phyloP scores from a whole-genome alignment of 2,888 invertebrate species.

The Leistus spinibarbis region DNA sequence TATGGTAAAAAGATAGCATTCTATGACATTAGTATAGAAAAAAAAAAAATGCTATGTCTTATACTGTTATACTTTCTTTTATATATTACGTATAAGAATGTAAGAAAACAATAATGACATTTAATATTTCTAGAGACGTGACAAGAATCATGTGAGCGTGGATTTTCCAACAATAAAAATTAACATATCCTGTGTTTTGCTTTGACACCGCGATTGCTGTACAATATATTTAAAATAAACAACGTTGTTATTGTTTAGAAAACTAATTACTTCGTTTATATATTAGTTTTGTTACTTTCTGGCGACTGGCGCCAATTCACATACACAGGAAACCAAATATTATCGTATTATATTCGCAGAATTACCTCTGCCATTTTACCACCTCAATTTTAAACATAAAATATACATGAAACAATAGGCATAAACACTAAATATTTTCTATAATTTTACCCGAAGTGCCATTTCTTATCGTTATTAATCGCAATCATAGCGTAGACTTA shows the following conservation, averaged over 20 bases:
- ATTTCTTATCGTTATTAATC: no score
- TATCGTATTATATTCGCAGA: not conserved
- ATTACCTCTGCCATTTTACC: not conserved
- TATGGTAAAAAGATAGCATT: no score
- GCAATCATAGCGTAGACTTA: no score
- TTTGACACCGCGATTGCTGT: not conserved
- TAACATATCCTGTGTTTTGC: conserved; percentile 27
- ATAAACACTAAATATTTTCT: not conserved
- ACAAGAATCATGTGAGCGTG: not conserved
- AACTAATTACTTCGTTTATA: not conserved
- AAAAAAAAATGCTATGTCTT: no score
- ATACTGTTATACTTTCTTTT: not conserved
- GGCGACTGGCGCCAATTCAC: not conserved
- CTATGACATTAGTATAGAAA: no score
- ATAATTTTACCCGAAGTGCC: no score
- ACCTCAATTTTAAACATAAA: not conserved
- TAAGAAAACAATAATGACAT: not conserved
- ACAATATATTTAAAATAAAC: not conserved
- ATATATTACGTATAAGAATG: not conserved
- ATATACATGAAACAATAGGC: not conserved
- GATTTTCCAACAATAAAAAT: conserved; percentile 18
- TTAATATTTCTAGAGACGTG: not conserved
- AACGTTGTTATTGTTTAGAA: conserved; percentile 17
- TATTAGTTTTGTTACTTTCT: not conserved
- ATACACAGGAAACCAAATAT: not conserved